Evolutionary conservation across 2,888 invertebrate genomes (phyloP).

Genomic region (Drosophila merina): DNA sequence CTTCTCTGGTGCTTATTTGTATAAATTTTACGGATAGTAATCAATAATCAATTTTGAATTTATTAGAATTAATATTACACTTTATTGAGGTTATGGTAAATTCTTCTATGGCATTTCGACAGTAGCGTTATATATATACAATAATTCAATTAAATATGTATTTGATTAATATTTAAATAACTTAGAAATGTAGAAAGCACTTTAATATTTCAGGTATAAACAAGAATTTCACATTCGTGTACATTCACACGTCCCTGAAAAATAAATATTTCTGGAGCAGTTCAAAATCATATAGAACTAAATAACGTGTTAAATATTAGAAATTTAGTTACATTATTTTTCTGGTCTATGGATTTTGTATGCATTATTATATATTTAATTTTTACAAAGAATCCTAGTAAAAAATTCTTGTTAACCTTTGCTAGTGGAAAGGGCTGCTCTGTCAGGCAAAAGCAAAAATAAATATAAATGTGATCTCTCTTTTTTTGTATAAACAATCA

Average conservation of each 20-base stretch:
- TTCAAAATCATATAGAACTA: slow-evolving; percentile 18
- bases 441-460: no score
- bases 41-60: neutral
- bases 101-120: slow-evolving; percentile 46
- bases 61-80: slow-evolving; percentile 37
- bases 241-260: slow-evolving; percentile 12
- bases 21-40: neutral
- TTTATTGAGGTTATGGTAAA: slow-evolving; percentile 52
- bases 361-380: slow-evolving; percentile 8
- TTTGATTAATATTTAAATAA: slow-evolving; percentile 24
- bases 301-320: slow-evolving; percentile 26
- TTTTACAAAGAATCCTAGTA: slow-evolving; percentile 15
- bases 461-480: no score
- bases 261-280: slow-evolving; percentile 1
- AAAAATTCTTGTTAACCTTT: slow-evolving; percentile 10
- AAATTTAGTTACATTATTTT: neutral
- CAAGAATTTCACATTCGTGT: neutral
- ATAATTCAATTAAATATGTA: slow-evolving; percentile 22
- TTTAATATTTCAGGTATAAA: slow-evolving; percentile 10
- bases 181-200: slow-evolving; percentile 38
- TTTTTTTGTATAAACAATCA: no score
- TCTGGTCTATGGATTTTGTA: neutral
- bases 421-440: neutral
- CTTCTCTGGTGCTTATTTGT: no score
- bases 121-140: slow-evolving; percentile 52